Base-by-base conservation (phyloP, 2,113 vertebrate species). In the Corythornis vintsioides region DNA sequence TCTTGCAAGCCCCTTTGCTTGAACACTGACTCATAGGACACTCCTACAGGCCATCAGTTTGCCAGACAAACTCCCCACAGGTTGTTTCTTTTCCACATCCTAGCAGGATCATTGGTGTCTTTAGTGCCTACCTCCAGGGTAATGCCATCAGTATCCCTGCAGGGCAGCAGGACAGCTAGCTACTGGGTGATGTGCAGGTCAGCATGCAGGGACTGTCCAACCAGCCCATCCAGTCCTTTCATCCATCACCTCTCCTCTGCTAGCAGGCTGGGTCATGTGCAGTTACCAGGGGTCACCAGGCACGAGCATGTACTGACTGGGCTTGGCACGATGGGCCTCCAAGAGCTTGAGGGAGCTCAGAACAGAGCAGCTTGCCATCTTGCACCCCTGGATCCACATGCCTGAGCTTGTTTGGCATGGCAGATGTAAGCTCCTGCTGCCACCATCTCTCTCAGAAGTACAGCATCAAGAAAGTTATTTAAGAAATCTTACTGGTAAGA, bases 171-270 rank as follows among this genome's bases (percentile, higher is more conserved):
- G n/a, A 83, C 11, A 53, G 53, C 20, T 11, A 64, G 15, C n/a
- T 35, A 21, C 31, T 4, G 20, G 5, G 10, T 64, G 22, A 31
- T 14, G 15, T 0, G 2, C 11, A 50, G 66, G 63, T 29, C 45
- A 43, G 67, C 14, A 57, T 0, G 1, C 59, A 61, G 52, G 0
- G 1, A 76, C 33, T 63, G 11, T 40, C 42, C 55, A 83, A 24
- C 13, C 42, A 69, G 25, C 22, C 60, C 18, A 52, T 29, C 16
- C 29, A 40, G 11, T 13, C 38, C 16, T 53, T 74, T 86, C 64
- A 53, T 18, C 9, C 17, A 7, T 3, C 33, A 9, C 28, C 28
- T 48, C 45, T 59, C 67, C 47, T 5, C 38, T 53, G 26, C 28
- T 17, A 70, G 57, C 3, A 15, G 4, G 2, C 6, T 81, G 17